These are phyloP conservation scores for Scartelaos histophorus DNA, from an alignment of 2,113 vertebrate genomes.

Conservation along the genomic window DNA sequence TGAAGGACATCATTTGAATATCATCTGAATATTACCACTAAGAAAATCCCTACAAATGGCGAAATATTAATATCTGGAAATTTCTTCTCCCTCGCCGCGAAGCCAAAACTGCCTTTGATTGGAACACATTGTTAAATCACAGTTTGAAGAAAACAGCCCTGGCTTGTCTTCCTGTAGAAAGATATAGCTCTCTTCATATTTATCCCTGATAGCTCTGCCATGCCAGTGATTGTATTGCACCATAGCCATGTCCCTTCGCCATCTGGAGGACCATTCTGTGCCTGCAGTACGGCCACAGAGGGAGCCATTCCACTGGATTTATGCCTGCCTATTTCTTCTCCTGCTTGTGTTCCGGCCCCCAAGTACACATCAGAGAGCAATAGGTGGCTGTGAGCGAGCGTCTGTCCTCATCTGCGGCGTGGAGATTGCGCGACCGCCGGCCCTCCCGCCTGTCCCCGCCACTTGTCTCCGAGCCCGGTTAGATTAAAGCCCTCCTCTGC, in stretches of 20 bases:
- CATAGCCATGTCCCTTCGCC: slow-evolving; percentile 67
- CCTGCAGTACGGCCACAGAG: slow-evolving; percentile 64
- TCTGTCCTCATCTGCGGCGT: slow-evolving; percentile 59
- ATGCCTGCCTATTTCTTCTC: slow-evolving; percentile 67
- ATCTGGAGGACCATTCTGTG: slow-evolving; percentile 74
- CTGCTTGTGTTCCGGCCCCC: slow-evolving; percentile 63
- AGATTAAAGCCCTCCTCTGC: slow-evolving; percentile 76
- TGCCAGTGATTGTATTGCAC: slow-evolving; percentile 71
- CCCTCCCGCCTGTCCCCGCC: slow-evolving; percentile 53
- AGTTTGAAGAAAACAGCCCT: slow-evolving; percentile 39
- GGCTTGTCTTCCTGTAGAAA: slow-evolving; percentile 38
- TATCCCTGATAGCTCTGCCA: slow-evolving; percentile 61
- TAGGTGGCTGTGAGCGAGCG: slow-evolving; percentile 60
- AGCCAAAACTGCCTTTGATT: background rate
- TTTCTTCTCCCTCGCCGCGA: background rate
- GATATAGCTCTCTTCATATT: slow-evolving; percentile 67
- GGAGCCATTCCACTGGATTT: slow-evolving; percentile 74
- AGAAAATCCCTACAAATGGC: background rate
- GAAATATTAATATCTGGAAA: background rate
- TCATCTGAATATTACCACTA: background rate
- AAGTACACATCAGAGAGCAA: slow-evolving; percentile 67
- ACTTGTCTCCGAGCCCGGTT: slow-evolving; percentile 64
- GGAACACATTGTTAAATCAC: slow-evolving; percentile 24
- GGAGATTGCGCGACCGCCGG: slow-evolving; percentile 45
- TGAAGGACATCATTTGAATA: no score